Evolutionary conservation across 2,113 vertebrate genomes (phyloP), one percentile per base, ranked within the genome.

Genomic region (Monopterus albus): DNA sequence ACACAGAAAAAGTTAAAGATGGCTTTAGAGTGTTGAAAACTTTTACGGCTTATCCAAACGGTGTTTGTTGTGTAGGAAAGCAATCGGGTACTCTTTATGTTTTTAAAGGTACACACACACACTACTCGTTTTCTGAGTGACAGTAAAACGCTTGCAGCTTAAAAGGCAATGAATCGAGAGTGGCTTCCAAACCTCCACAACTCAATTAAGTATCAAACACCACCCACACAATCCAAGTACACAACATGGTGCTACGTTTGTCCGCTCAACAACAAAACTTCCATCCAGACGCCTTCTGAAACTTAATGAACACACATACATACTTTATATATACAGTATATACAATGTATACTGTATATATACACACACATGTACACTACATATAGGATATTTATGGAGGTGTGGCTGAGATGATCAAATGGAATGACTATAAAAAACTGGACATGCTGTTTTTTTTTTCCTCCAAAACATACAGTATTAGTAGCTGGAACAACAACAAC

Each of bases 141-240:
- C 73, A 84, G 83, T 40, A 35, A 67, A 77, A 87, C 74, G 75
- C 79, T 82, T 73, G 84, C 78, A 85, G 76, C 71, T 73, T 80
- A 67, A 81, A 89, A 88, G 85, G 82, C 87, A 78, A 89, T 63
- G 71, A 68, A 78, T 53, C n/a, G 78, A 73, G 69, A 14, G 17
- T 18, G 73, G 71, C 33, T 0, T 45, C 15, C 63, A 63, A 72
- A 7, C 25, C 12, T 14, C 50, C 55, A 61, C 43, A 17, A 47
- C 66, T 74, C 76, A 53, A 12, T 33, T 57, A 74, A 42, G 63
- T 59, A 68, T 60, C 23, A 72, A 64, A 36, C 49, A 5, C 25
- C 21, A 26, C 53, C 23, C 47, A 31, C 29, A 2, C 29, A 31
- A 45, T 61, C 67, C 46, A 57, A 50, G 65, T 38, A 50, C 70